Percentiles rank a stretch among this genome's conserved stretches.
phyloP scores from a whole-genome alignment of 2,888 invertebrate species.

The Xanthia icteritia region DNA sequence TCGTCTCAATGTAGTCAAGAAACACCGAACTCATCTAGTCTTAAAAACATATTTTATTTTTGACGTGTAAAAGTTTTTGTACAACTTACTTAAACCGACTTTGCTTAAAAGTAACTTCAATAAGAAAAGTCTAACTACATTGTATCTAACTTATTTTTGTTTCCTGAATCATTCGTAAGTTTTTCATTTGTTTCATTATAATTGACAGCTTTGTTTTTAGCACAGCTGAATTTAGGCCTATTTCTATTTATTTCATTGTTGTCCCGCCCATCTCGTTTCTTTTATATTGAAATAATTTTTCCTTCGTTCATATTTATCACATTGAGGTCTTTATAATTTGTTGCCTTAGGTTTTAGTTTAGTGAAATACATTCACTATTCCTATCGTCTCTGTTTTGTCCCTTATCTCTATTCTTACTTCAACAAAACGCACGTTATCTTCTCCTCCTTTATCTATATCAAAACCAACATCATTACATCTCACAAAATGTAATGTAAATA shows the following conservation, averaged over 20 bases:
- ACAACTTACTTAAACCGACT: too few relatives aligned
- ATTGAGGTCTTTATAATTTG: neutral
- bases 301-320: neutral
- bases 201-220: neutral
- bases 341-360: neutral
- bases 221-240: neutral
- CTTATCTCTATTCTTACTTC: neutral
- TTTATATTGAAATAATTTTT: neutral
- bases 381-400: fast-evolving
- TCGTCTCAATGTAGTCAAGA: too few relatives aligned
- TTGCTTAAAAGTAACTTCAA: neutral
- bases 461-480: conserved; percentile 42
- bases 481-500: conserved; percentile 46
- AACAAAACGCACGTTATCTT: conserved; percentile 2
- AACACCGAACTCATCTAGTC: too few relatives aligned
- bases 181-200: neutral
- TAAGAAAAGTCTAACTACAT: neutral
- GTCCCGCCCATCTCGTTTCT: neutral
- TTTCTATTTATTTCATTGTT: neutral
- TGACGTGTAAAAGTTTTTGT: too few relatives aligned
- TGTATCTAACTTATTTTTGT: neutral
- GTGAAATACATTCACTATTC: neutral
- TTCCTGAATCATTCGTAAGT: neutral
- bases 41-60: too few relatives aligned
- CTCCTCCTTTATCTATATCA: neutral